phyloP scores from a whole-genome alignment of 2,888 invertebrate species.

The Aplocera efformata region DNA sequence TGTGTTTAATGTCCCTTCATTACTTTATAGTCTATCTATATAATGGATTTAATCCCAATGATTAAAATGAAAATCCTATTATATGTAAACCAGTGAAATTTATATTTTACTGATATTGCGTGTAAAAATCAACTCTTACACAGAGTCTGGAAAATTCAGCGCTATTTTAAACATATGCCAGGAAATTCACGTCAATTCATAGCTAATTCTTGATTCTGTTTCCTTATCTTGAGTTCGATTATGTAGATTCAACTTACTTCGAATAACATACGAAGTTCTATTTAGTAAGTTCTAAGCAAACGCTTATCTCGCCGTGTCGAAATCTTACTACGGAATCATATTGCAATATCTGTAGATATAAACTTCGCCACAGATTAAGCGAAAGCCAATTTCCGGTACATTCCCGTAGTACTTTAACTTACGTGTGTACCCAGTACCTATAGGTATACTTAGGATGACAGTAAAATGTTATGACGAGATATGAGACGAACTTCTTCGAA shows the following conservation, averaged over 20 bases:
- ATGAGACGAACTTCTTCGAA: conserved; percentile 55
- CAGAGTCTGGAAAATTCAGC: no score
- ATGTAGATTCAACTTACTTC: conserved; percentile 7
- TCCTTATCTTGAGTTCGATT: not conserved
- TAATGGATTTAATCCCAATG: no score
- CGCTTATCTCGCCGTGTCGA: conserved; percentile 11
- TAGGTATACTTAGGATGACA: conserved; percentile 52
- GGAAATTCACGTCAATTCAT: no score
- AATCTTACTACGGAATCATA: conserved; percentile 14
- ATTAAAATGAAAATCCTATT: no score
- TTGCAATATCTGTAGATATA: conserved; percentile 34
- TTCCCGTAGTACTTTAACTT: conserved; percentile 48
- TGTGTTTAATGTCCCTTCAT: no score
- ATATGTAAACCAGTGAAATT: no score
- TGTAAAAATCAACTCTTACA: no score
- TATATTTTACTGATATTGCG: no score
- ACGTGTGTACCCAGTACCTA: conserved; percentile 34
- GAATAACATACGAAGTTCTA: conserved; percentile 7
- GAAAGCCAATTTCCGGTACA: conserved; percentile 60
- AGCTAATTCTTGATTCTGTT: no score
- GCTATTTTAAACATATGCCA: no score
- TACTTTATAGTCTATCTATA: no score
- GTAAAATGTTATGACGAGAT: conserved; percentile 73
- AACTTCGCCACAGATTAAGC: conserved; percentile 53
- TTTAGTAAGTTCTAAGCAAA: conserved; percentile 2